phyloP scores from a whole-genome alignment of 1,140 invertebrate genomes.

The Propsilocerus akamusi region DNA sequence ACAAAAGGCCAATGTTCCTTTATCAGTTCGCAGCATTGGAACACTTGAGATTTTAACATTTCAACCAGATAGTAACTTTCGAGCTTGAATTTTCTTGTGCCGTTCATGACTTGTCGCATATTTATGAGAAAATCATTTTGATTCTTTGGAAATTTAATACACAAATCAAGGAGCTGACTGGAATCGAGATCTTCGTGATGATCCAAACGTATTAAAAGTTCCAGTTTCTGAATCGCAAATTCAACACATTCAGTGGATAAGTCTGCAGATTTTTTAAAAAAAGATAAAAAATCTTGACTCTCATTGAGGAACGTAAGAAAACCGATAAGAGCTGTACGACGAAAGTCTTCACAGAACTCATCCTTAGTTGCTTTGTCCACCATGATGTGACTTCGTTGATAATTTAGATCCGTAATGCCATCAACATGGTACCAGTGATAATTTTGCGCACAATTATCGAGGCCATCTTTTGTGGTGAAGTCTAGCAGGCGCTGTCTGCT shows the following conservation, averaged over 20 bases:
- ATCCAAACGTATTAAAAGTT: not conserved
- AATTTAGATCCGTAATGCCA: slow-evolving; percentile 30
- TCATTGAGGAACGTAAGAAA: slow-evolving; percentile 43
- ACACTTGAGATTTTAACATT: not conserved
- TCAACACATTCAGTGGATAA: not conserved
- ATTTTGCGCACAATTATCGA: slow-evolving; percentile 34
- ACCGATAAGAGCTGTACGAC: slow-evolving; percentile 64
- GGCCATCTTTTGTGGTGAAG: slow-evolving; percentile 39
- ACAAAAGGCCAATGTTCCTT: not conserved
- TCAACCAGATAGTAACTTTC: not conserved
- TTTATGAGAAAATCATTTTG: not conserved
- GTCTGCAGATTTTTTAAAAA: not conserved
- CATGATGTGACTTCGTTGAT: slow-evolving; percentile 33
- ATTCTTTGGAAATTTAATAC: not conserved
- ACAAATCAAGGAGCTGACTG: not conserved
- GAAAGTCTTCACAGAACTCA: slow-evolving; percentile 35
- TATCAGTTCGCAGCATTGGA: not conserved
- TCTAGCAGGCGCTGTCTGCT: slow-evolving; percentile 20
- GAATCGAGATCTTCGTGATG: not conserved
- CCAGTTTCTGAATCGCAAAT: not conserved
- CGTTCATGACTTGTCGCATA: not conserved
- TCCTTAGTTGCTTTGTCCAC: slow-evolving; percentile 27
- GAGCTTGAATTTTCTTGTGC: not conserved
- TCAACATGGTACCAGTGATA: slow-evolving; percentile 37
- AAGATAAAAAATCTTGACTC: not conserved